phyloP scores from a whole-genome alignment of 2,888 invertebrate genomes.

The Thereva nobilitata region DNA sequence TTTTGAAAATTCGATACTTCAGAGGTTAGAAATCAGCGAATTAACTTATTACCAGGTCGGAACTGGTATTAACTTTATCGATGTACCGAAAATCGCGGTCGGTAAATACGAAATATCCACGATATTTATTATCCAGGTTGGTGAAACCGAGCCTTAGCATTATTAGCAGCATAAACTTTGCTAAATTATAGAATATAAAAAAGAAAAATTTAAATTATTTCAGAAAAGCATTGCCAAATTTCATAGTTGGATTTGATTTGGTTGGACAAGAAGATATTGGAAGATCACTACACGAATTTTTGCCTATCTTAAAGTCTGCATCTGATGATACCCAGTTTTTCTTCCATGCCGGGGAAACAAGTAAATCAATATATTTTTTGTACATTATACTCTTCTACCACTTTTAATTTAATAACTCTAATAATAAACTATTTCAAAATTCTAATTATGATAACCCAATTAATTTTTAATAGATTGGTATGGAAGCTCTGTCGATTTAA shows the following conservation, averaged over 20 bases:
- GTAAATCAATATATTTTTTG: slow-evolving; percentile 44
- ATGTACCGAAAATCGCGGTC: too few species aligned
- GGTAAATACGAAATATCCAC: too few species aligned
- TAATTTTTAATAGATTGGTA: slow-evolving; percentile 59
- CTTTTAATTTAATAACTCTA: background rate
- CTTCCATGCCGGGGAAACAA: slow-evolving; percentile 71
- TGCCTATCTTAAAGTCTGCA: slow-evolving; percentile 47
- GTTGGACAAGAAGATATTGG: slow-evolving; percentile 71
- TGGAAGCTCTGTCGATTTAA: slow-evolving; percentile 62
- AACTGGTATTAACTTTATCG: too few species aligned
- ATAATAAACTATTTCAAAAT: background rate
- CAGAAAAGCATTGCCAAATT: slow-evolving; percentile 57
- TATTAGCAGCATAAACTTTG: too few species aligned
- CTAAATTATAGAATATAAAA: too few species aligned
- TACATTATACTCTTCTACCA: slow-evolving; percentile 3
- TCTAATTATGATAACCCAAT: background rate
- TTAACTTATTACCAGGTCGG: too few species aligned
- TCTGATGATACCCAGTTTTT: slow-evolving; percentile 60
- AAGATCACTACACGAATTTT: slow-evolving; percentile 56
- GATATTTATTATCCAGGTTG: too few species aligned
- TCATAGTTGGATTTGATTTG: slow-evolving; percentile 68
- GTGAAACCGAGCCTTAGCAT: too few species aligned
- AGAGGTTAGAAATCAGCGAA: too few species aligned
- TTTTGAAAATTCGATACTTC: too few species aligned
- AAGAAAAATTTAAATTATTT: slow-evolving; percentile 15